These are phyloP conservation scores for Tragelaphus scriptus DNA, from an alignment of 2,113 vertebrate genomes.

Conservation along the genomic window DNA sequence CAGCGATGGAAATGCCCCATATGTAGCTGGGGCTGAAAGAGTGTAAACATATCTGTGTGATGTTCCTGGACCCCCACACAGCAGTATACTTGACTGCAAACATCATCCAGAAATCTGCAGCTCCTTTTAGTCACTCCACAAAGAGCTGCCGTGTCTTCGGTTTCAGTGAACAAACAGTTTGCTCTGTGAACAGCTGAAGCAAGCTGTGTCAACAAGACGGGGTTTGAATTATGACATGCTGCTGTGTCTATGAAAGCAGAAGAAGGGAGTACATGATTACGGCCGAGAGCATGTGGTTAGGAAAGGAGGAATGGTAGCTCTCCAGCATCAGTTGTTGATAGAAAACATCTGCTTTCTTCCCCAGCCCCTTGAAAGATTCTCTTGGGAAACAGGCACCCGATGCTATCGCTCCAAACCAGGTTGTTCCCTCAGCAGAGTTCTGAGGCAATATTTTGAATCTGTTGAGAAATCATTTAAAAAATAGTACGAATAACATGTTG, in stretches of 20 bases:
- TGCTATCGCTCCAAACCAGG: conserved; percentile 60
- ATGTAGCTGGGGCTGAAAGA: neutral
- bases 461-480: conserved; percentile 60
- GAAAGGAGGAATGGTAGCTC: conserved; percentile 72
- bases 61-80: conserved; percentile 13
- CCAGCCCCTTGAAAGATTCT: conserved; percentile 51
- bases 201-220: conserved; percentile 82
- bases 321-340: conserved; percentile 69
- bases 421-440: conserved; percentile 55
- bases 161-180: conserved; percentile 74
- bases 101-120: conserved; percentile 54
- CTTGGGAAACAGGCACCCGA: conserved; percentile 64
- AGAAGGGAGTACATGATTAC: conserved; percentile 77
- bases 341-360: conserved; percentile 82
- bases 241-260: conserved; percentile 74
- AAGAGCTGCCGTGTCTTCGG: conserved; percentile 78
- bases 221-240: conserved; percentile 79
- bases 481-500: neutral
- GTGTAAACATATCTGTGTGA: conserved; percentile 32
- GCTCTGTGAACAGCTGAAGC: conserved; percentile 78
- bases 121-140: conserved; percentile 67
- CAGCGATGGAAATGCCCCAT: neutral
- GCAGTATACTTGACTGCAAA: conserved; percentile 16
- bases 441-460: conserved; percentile 55
- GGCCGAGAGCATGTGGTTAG: conserved; percentile 75